Conservation (phyloP, 2,888 invertebrate species). For the Byasa hedistus region DNA sequence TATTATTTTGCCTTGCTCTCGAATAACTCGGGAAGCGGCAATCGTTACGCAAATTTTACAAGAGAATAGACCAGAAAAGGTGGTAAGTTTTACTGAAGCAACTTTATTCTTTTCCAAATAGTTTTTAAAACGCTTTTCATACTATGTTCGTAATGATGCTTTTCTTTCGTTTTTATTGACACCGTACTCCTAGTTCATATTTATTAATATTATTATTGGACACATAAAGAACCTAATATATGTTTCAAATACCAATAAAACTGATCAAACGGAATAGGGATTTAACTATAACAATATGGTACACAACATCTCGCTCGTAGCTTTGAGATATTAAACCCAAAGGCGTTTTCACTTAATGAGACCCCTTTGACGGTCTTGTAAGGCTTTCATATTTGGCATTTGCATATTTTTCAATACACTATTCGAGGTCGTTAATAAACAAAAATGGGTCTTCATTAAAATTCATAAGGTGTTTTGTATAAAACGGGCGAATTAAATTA, state of each 20-base stretch:
- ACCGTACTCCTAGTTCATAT: too few species aligned
- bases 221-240: too few species aligned
- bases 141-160: background rate
- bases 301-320: too few species aligned
- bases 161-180: background rate
- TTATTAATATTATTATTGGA: too few species aligned
- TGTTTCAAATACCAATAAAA: too few species aligned
- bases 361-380: too few species aligned
- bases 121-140: background rate
- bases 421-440: conserved; percentile 7
- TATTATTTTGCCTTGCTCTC: conserved; percentile 1
- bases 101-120: conserved; percentile 5
- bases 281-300: too few species aligned
- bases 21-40: conserved; percentile 29
- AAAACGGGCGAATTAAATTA: too few species aligned
- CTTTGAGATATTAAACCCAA: too few species aligned
- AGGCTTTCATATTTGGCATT: background rate
- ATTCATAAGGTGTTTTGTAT: conserved; percentile 3
- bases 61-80: conserved; percentile 5
- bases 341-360: too few species aligned
- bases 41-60: conserved; percentile 41
- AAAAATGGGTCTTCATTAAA: conserved; percentile 3
- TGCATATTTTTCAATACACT: conserved; percentile 16
- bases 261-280: too few species aligned
- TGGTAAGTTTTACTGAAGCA: conserved; percentile 2